Conservation (phyloP, 2,797 vertebrate genomes). For the Danio aesculapii region DNA sequence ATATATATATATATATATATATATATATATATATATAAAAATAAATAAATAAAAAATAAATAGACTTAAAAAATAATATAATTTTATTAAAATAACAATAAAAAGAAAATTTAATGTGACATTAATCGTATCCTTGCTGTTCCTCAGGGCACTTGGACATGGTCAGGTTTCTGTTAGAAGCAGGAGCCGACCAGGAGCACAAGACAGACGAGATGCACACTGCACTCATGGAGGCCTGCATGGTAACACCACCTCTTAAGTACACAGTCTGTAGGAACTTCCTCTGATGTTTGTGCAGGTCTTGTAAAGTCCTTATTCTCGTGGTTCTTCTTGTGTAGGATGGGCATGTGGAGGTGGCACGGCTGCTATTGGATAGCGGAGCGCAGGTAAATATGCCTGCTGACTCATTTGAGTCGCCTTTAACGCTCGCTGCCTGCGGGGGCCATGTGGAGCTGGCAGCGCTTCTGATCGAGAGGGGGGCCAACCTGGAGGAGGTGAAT, state of each 20-base stretch:
- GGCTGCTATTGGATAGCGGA: slow-evolving; percentile 96
- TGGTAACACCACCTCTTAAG: slow-evolving; percentile 80
- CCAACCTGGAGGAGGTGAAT: slow-evolving; percentile 98
- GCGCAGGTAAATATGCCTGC: slow-evolving; percentile 99
- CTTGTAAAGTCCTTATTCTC: background rate
- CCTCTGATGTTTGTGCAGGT: background rate
- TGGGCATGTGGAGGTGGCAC: slow-evolving; percentile 97
- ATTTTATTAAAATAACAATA: no score
- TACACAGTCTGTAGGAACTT: slow-evolving; percentile 1
- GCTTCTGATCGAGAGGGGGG: slow-evolving; percentile 95
- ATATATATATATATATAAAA: no score
- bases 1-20: no score
- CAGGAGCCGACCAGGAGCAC: slow-evolving; percentile 98
- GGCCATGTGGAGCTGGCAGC: slow-evolving; percentile 97
- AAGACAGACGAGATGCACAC: slow-evolving; percentile 99
- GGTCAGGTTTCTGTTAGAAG: slow-evolving; percentile 98
- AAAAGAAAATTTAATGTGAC: slow-evolving; percentile 3
- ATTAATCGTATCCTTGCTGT: slow-evolving; percentile 20
- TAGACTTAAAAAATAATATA: no score
- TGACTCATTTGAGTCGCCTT: slow-evolving; percentile 96
- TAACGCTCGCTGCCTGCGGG: slow-evolving; percentile 96
- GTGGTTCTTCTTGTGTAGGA: slow-evolving; percentile 78
- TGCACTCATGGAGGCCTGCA: slow-evolving; percentile 98
- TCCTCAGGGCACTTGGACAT: slow-evolving; percentile 96
- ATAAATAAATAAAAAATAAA: no score